Conservation (phyloP, 2,797 vertebrate genomes). For the Crenuchus spilurus region DNA sequence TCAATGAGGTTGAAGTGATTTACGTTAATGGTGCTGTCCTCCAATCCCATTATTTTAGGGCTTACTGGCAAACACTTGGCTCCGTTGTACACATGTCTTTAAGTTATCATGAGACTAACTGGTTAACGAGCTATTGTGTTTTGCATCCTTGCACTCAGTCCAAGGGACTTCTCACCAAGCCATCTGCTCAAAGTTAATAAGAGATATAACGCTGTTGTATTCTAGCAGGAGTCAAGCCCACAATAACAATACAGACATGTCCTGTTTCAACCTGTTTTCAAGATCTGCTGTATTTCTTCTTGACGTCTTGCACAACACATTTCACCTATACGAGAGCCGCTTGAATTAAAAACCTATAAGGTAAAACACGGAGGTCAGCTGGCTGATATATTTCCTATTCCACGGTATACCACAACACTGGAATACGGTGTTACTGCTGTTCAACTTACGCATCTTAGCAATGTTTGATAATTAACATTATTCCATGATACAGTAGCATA, state of each 20-base stretch:
- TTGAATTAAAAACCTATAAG: no score
- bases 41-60: conserved; percentile 51
- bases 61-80: conserved; percentile 53
- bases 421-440: no score
- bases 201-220: conserved; percentile 6
- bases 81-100: conserved; percentile 30
- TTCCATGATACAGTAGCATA: no score
- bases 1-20: conserved; percentile 47
- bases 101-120: conserved; percentile 51
- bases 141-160: conserved; percentile 49
- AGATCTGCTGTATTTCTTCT: not conserved
- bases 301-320: not conserved
- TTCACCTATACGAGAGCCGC: not conserved
- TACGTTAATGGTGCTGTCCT: conserved; percentile 27
- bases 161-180: conserved; percentile 44
- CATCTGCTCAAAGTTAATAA: conserved; percentile 47
- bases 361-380: no score
- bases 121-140: conserved; percentile 49
- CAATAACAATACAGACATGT: not conserved
- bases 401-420: no score
- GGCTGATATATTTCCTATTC: no score
- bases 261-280: no score
- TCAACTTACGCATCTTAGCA: no score
- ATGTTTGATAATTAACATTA: no score
- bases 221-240: not conserved